These are phyloP conservation scores for Tenthredo mesomela DNA, from an alignment of 2,888 invertebrate species.

Conservation along the genomic window DNA sequence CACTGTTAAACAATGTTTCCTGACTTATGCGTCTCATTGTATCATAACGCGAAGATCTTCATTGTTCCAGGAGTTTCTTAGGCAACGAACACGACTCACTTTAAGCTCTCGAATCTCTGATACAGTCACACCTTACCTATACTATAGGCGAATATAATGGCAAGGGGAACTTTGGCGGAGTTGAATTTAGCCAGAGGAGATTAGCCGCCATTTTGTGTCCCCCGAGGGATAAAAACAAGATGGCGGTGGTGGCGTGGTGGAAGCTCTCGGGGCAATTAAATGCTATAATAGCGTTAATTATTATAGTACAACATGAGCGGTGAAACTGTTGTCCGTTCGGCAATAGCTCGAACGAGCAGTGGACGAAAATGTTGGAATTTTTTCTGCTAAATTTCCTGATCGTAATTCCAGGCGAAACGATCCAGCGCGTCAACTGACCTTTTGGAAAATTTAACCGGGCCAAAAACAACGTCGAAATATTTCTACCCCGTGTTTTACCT, in stretches of 20 bases:
- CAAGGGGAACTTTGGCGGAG: conserved; percentile 51
- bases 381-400: neutral
- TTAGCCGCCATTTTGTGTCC: conserved; percentile 59
- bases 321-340: conserved; percentile 64
- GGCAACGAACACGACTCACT: conserved; percentile 22
- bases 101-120: conserved; percentile 6
- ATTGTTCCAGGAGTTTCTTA: conserved; percentile 44
- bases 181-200: conserved; percentile 54
- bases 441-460: neutral
- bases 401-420: neutral
- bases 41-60: conserved; percentile 48
- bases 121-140: conserved; percentile 14
- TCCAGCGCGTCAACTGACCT: neutral
- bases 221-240: conserved; percentile 65
- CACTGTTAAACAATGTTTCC: conserved; percentile 53
- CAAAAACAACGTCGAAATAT: neutral
- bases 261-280: conserved; percentile 69
- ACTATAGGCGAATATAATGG: neutral
- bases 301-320: conserved; percentile 63
- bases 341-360: neutral
- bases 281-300: conserved; percentile 72
- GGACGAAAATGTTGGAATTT: neutral
- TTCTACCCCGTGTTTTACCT: neutral
- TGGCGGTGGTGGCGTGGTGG: conserved; percentile 63
- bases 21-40: conserved; percentile 54